A percentile compares a stretch with the other conserved stretches of the same genome.
Conservation (phyloP, 2,888 invertebrate genomes). For the Eupeodes luniger region DNA sequence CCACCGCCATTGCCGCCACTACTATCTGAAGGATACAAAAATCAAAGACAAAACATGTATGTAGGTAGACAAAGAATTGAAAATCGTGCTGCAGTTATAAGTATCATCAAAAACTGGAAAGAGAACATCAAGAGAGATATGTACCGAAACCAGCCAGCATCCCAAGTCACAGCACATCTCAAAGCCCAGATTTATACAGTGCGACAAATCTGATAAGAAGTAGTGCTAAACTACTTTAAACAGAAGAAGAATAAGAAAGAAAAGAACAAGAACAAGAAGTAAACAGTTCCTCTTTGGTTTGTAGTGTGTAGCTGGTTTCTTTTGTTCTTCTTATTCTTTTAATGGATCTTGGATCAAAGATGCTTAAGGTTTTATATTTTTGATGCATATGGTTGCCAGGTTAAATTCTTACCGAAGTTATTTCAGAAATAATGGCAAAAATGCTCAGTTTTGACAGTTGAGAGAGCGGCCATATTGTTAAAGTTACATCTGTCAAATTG, state of each 20-base stretch:
- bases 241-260: background rate
- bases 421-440: too few relatives aligned
- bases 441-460: too few relatives aligned
- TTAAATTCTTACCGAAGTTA: background rate
- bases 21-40: background rate
- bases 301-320: constrained; percentile 53
- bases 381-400: background rate
- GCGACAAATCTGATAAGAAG: constrained; percentile 74
- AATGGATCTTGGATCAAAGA: constrained; percentile 56
- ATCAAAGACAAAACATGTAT: constrained; percentile 38
- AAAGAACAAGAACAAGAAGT: constrained; percentile 1
- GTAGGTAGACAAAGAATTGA: constrained; percentile 9
- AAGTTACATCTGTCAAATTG: too few relatives aligned
- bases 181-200: constrained; percentile 64
- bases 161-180: constrained; percentile 16
- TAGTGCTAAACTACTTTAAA: constrained; percentile 72
- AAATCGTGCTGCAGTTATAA: constrained; percentile 66
- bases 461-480: too few relatives aligned
- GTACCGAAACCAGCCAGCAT: background rate
- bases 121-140: background rate
- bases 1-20: background rate
- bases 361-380: background rate
- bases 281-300: constrained; percentile 41
- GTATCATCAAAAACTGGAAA: constrained; percentile 30
- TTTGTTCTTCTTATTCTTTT: constrained; percentile 68